Base-by-base conservation (phyloP, 2,113 vertebrate genomes). In the Gobio gobio region DNA sequence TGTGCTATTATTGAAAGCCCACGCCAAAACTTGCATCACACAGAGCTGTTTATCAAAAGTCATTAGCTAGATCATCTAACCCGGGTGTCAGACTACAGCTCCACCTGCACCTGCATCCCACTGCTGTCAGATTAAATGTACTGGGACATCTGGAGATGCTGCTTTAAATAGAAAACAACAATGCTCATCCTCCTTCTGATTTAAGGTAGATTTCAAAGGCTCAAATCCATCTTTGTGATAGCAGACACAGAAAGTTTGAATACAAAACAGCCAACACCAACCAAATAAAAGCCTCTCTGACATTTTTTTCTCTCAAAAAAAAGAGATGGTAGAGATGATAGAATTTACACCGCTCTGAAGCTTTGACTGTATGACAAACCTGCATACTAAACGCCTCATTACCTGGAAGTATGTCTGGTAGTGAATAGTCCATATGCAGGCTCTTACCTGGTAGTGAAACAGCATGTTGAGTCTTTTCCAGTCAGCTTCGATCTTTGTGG, bases 401-500 rank as follows among this genome's bases (percentile, higher is more conserved):
- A 47, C 24, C 43, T 49, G 43, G 78, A 64, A 80, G 18, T 3
- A 3, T 72, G 40, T 76, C 74, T 54, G 8, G 74, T 33, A 5
- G 7, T 22, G 26, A 59, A 51, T 36, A 75, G 22, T 75, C 13
- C 43, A 14, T 13, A 40, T 18, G 18, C 20, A 36, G 10, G 22
- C 12, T 2, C 43, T 10, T 91, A 94, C 95, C 94, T 94, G 93
- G 91, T 95, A 94, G 86, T 95, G 95, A 49, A 85, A 89, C 83
- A 95, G 90, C 3, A 97, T 98, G 94, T 99, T 99, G 49, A 99
- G 94, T 83, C 97, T 94, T 92, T 99, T 99, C 98, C 98, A 99
- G 87, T 99, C 98, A 0, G 95, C 94, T 90, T 99, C 98, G 4
- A 99, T 99, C 94, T 99, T 99, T 54, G 98, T 99, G 91, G 98